Conservation (phyloP, 2,113 vertebrate species). For the Castor canadensis region DNA sequence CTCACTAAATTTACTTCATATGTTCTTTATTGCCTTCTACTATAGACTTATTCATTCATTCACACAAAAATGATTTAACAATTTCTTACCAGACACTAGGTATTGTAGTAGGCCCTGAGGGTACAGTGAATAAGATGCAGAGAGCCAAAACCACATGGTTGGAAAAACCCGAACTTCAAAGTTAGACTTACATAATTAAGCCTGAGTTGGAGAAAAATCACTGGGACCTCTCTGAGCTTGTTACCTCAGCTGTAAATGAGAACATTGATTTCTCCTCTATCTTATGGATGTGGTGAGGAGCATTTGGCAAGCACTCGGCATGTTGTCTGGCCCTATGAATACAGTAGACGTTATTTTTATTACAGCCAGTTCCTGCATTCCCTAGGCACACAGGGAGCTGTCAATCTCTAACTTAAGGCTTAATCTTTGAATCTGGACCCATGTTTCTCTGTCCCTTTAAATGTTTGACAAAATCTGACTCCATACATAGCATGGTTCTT, state of each 20-base stretch:
- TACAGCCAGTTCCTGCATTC: rapidly evolving
- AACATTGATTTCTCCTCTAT: neutral
- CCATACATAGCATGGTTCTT: neutral
- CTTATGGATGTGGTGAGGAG: neutral
- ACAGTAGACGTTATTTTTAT: neutral
- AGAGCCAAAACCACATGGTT: neutral
- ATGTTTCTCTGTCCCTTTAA: neutral
- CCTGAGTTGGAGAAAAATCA: neutral
- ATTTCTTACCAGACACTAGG: neutral
- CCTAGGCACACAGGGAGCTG: neutral
- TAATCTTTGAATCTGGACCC: neutral
- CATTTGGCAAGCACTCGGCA: neutral
- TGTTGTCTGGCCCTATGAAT: neutral
- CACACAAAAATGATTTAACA: neutral
- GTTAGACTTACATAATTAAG: neutral
- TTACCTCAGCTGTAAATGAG: neutral
- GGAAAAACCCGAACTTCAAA: neutral
- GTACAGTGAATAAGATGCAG: neutral
- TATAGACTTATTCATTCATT: neutral
- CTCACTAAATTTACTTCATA: neutral
- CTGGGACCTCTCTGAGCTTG: neutral
- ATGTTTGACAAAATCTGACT: neutral
- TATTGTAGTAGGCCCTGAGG: neutral
- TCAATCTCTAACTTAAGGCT: neutral
- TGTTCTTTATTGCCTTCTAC: neutral